Conservation (phyloP, 2,113 vertebrate species). For the Solea senegalensis region DNA sequence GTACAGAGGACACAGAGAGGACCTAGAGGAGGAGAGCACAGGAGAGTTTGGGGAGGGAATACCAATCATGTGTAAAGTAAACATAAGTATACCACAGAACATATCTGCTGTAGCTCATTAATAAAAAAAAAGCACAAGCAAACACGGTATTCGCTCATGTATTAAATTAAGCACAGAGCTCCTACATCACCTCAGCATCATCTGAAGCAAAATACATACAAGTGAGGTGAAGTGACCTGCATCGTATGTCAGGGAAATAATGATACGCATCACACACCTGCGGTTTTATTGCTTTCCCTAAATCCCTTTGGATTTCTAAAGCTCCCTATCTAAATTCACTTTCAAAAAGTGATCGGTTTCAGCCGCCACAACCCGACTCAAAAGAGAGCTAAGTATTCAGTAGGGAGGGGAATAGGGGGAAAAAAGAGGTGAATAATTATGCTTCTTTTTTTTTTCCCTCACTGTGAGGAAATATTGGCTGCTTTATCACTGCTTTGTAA, state of each 20-base stretch:
- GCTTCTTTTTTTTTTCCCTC: not conserved
- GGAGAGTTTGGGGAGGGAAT: constrained; percentile 1
- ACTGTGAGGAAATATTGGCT: not conserved
- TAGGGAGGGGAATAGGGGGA: constrained; percentile 2
- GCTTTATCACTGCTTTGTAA: constrained; percentile 6
- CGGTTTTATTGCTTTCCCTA: not conserved
- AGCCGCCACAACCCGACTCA: constrained; percentile 4
- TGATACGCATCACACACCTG: not conserved
- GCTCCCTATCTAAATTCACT: not conserved
- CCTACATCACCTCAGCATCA: constrained; percentile 1
- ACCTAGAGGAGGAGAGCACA: not conserved
- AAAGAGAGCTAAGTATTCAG: constrained; percentile 3
- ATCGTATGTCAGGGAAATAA: constrained; percentile 7
- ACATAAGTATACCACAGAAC: constrained; percentile 7
- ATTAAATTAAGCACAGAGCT: constrained; percentile 23
- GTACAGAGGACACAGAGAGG: constrained; percentile 22
- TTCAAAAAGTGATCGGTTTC: constrained; percentile 11
- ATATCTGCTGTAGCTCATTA: constrained; percentile 38
- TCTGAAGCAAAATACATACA: not conserved
- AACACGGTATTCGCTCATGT: not conserved
- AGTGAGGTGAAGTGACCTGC: not conserved
- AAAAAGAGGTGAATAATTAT: not conserved
- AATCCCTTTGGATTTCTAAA: constrained; percentile 3
- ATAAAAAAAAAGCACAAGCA: constrained; percentile 12
- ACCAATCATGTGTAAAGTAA: constrained; percentile 11